phyloP scores from a whole-genome alignment of 2,113 vertebrate genomes.

The Thalassoma bifasciatum region DNA sequence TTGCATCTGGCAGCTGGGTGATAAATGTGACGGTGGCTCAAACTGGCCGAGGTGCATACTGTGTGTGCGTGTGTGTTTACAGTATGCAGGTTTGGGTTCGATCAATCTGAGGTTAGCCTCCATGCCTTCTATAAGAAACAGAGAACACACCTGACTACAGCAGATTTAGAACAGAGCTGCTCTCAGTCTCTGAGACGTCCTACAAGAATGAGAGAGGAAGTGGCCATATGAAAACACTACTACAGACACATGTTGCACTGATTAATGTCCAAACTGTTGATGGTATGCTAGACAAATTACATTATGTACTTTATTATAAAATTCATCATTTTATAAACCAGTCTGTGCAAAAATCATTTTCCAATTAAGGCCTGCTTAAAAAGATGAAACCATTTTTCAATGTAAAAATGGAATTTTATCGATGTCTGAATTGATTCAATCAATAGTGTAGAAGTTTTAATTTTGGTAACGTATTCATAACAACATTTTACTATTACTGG shows the following conservation, averaged over 20 bases:
- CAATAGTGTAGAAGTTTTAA: too few species aligned
- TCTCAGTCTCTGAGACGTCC: constrained; percentile 84
- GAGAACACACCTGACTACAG: constrained; percentile 86
- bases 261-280: background rate
- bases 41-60: constrained; percentile 52
- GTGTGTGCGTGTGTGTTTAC: constrained; percentile 32
- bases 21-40: constrained; percentile 51
- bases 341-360: background rate
- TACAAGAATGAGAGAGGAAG: constrained; percentile 83
- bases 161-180: constrained; percentile 82
- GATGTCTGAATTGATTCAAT: too few species aligned
- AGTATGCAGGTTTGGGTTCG: constrained; percentile 53
- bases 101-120: constrained; percentile 66
- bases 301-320: too few species aligned
- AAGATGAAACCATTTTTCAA: background rate
- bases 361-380: constrained; percentile 1
- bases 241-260: constrained; percentile 54
- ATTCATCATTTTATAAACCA: background rate
- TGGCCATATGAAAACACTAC: constrained; percentile 77
- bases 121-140: constrained; percentile 79
- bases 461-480: too few species aligned
- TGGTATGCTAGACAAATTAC: constrained; percentile 29
- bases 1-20: constrained; percentile 56
- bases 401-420: background rate
- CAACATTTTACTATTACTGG: too few species aligned